Conservation (phyloP, 2,888 invertebrate species). For the Yponomeuta cagnagella region DNA sequence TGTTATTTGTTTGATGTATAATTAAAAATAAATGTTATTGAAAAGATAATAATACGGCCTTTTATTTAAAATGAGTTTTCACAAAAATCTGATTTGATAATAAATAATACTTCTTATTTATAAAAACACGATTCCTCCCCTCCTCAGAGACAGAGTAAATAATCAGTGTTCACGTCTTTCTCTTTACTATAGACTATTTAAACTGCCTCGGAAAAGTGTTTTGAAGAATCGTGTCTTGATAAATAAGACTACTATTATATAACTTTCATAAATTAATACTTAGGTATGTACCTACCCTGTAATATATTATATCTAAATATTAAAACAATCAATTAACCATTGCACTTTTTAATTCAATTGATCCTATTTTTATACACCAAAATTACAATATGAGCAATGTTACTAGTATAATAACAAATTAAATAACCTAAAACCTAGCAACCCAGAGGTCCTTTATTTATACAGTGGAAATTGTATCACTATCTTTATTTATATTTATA, state of each 20-base stretch:
- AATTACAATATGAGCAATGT: constrained; percentile 48
- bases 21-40: constrained; percentile 69
- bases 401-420: constrained; percentile 41
- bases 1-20: constrained; percentile 73
- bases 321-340: constrained; percentile 29
- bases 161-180: too few species aligned
- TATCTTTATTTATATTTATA: constrained; percentile 15
- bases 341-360: constrained; percentile 60
- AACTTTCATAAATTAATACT: too few species aligned
- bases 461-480: constrained; percentile 28
- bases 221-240: too few species aligned
- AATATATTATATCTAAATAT: too few species aligned
- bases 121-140: too few species aligned
- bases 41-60: constrained; percentile 33
- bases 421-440: constrained; percentile 32
- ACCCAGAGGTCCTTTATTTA: constrained; percentile 39
- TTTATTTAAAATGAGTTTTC: constrained; percentile 21
- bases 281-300: too few species aligned
- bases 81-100: too few species aligned
- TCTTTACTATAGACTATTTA: too few species aligned
- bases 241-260: too few species aligned
- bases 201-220: too few species aligned
- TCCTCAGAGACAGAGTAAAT: too few species aligned
- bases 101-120: too few species aligned
- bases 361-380: constrained; percentile 50